Evolutionary conservation across 2,113 vertebrate genomes (phyloP).

Genomic region (Brevimyrus niger): DNA sequence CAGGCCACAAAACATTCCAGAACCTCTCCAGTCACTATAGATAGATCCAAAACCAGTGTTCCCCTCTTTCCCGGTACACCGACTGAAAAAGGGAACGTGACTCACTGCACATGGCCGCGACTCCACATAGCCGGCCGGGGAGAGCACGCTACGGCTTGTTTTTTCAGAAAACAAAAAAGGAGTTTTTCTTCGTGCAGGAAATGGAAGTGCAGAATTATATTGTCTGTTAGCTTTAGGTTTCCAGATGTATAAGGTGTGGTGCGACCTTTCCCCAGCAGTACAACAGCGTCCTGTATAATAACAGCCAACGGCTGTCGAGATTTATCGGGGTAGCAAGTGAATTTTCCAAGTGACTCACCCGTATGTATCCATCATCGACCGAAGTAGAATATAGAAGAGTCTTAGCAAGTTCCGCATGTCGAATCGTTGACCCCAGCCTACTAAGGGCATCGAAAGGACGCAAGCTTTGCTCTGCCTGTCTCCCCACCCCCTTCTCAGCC

Average conservation of each 20-base stretch:
- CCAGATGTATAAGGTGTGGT: slow-evolving; percentile 16
- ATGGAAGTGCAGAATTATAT: slow-evolving; percentile 28
- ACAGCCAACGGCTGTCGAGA: neutral
- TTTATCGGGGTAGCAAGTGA: slow-evolving; percentile 1
- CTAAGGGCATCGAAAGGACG: slow-evolving; percentile 12
- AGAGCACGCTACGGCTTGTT: slow-evolving; percentile 20
- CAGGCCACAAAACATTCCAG: neutral
- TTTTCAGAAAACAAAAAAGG: slow-evolving; percentile 19
- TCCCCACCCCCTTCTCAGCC: neutral
- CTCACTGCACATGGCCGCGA: neutral
- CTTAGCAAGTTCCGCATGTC: neutral
- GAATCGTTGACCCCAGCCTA: neutral
- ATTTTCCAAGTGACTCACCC: slow-evolving; percentile 10
- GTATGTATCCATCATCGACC: neutral
- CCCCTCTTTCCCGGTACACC: neutral
- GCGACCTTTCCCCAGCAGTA: neutral
- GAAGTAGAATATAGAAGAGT: neutral
- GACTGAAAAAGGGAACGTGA: slow-evolving; percentile 22
- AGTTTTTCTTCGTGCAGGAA: slow-evolving; percentile 2
- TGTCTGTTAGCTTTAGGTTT: slow-evolving; percentile 19
- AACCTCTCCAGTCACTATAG: neutral
- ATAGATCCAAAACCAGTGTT: neutral
- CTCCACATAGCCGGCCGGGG: neutral
- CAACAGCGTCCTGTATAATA: neutral
- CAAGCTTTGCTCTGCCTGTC: neutral